Base-by-base conservation (phyloP, 2,797 vertebrate species). In the Pseudocheirus occidentalis region DNA sequence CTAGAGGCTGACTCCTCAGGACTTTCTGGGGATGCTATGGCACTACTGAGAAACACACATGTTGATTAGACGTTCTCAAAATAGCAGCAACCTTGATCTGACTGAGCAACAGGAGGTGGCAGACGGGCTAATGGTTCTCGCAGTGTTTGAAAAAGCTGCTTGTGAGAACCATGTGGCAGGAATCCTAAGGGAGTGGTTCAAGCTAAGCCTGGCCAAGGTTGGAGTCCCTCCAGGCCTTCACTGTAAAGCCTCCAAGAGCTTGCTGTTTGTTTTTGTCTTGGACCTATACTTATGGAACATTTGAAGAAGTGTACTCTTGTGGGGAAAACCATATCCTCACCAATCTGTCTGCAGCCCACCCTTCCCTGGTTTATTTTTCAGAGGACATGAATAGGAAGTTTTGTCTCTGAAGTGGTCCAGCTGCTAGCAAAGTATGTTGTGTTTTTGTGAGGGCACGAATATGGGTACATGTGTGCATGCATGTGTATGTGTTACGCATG, bases 21-120 rank as follows among this genome's bases (percentile, higher is more conserved):
- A 73, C 90, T 94, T 94, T 18, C 81, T 95, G 0, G 24, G 90
- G 91, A 40, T 90, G 66, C 58, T 90, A 5, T 40, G 66, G 93
- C 91, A 94, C 92, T 53, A 14, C 59, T 57, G 90, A 97, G 95
- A 95, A 94, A 94, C 46, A 87, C 73, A 27, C 73, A 50, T 87
- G 73, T 87, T 87, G 73, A 87, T 94, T 95, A 95, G 95, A 90
- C 73, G 92, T 97, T 50, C 95, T 94, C 91, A 96, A 95, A 96
- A 95, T 81, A 96, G 95, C 95, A 58, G 94, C 95, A 58, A 92
- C 81, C 46, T 24, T 94, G n/a, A 92, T 53, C 91, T 93, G 93
- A 59, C 94, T 59, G 16, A 93, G 90, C 92, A 21, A 10, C 34
- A 81, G 92, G 90, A 95, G 89, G 95, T 73, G 66, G 93, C 94